Percentiles rank a stretch among this genome's conserved stretches.
Evolutionary conservation across 2,888 invertebrate genomes (phyloP).

Genomic region (Thymelicus acteon): DNA sequence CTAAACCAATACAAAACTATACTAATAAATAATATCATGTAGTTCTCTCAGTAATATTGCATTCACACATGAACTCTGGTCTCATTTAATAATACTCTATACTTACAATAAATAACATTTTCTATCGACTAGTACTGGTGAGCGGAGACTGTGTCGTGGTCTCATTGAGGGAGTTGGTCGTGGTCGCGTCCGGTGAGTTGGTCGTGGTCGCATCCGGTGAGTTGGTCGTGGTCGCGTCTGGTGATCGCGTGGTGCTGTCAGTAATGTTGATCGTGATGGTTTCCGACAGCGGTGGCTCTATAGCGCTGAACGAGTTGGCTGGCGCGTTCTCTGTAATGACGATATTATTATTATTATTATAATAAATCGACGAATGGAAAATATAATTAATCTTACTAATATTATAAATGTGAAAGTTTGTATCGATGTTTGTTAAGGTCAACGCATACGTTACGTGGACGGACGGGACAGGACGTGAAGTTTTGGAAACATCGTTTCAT

Average conservation of each 20-base stretch:
- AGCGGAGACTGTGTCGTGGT: not conserved
- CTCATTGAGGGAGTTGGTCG: too few species aligned
- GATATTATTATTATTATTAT: too few species aligned
- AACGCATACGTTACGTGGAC: too few species aligned
- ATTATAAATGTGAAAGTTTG: too few species aligned
- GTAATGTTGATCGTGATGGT: conserved; percentile 44
- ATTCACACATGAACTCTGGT: not conserved
- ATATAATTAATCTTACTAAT: too few species aligned
- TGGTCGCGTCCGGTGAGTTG: not conserved
- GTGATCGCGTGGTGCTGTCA: conserved; percentile 3
- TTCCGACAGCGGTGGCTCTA: conserved; percentile 36
- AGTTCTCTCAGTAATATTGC: not conserved
- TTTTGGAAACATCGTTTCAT: too few species aligned
- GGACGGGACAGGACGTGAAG: too few species aligned
- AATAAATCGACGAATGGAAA: too few species aligned
- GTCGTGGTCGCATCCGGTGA: not conserved
- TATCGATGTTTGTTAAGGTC: too few species aligned
- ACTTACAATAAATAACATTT: not conserved
- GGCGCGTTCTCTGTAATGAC: conserved; percentile 34
- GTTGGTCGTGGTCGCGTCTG: not conserved
- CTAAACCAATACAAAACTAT: too few species aligned
- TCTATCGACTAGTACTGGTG: conserved; percentile 1
- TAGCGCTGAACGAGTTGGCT: conserved; percentile 18
- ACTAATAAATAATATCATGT: too few species aligned
- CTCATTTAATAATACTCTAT: not conserved